phyloP scores from a whole-genome alignment of 2,888 invertebrate genomes.

The Eurois occulta region DNA sequence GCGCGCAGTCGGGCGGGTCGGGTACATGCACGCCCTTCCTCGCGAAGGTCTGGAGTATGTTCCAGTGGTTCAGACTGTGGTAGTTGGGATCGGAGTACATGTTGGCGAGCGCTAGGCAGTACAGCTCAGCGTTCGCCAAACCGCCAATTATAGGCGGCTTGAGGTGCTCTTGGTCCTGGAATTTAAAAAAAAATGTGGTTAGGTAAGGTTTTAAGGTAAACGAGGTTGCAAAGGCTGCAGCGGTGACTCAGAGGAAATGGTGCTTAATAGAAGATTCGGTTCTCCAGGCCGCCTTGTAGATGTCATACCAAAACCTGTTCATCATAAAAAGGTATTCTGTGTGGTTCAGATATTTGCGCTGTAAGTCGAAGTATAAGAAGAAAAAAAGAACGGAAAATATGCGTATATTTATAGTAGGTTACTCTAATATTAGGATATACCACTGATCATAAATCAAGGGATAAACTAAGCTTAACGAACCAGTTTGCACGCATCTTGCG shows the following conservation, averaged over 20 bases:
- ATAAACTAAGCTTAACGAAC: slow-evolving; percentile 31
- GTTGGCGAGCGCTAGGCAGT: slow-evolving; percentile 98
- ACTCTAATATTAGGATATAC: slow-evolving; percentile 12
- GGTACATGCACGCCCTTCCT: slow-evolving; percentile 97
- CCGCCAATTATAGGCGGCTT: slow-evolving; percentile 98
- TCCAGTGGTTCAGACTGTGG: slow-evolving; percentile 98
- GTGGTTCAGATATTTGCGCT: not conserved
- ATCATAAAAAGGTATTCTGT: not conserved
- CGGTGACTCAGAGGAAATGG: not conserved
- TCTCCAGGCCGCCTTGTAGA: not conserved
- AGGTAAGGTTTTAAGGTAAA: not conserved
- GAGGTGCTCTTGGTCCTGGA: slow-evolving; percentile 97
- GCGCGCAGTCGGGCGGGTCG: slow-evolving; percentile 95
- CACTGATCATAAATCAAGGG: slow-evolving; percentile 22
- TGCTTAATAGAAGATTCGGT: not conserved
- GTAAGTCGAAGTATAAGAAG: not conserved
- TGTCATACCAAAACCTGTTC: not conserved
- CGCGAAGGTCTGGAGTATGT: slow-evolving; percentile 97
- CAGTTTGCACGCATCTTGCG: slow-evolving; percentile 37
- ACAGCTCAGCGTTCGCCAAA: slow-evolving; percentile 98
- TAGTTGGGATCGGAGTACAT: slow-evolving; percentile 99
- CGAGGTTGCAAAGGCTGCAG: not conserved
- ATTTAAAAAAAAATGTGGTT: slow-evolving; percentile 56
- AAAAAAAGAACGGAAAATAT: not conserved
- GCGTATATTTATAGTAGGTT: slow-evolving; percentile 11